A percentile compares a stretch with the other conserved stretches of the same genome.
phyloP scores from a whole-genome alignment of 2,888 invertebrate species.

The Miltochrista miniata region DNA sequence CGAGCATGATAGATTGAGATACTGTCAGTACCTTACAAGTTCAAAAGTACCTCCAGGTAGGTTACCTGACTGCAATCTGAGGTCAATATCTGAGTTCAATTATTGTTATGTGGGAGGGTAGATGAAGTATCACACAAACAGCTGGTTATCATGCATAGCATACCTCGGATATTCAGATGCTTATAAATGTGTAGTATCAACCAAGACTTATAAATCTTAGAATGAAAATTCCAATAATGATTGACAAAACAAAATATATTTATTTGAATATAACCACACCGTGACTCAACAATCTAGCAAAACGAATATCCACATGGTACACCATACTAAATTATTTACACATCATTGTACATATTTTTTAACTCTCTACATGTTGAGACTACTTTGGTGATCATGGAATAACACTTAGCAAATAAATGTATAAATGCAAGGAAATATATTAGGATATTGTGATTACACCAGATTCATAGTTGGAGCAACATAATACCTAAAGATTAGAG shows the following conservation, averaged over 20 bases:
- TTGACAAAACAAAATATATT: conserved; percentile 72
- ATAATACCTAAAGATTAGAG: conserved; percentile 90
- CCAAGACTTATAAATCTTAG: background rate
- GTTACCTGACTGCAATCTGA: too few relatives aligned
- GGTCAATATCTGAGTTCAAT: too few relatives aligned
- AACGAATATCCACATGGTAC: conserved; percentile 73
- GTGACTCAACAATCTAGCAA: conserved; percentile 75
- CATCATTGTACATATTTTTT: conserved; percentile 63
- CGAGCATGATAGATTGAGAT: too few relatives aligned
- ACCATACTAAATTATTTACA: conserved; percentile 80
- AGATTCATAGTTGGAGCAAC: conserved; percentile 75
- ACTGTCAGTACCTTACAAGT: too few relatives aligned
- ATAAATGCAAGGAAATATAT: conserved; percentile 68
- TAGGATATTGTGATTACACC: conserved; percentile 57
- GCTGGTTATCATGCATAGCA: too few relatives aligned
- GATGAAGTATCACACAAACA: too few relatives aligned
- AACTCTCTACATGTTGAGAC: conserved; percentile 57
- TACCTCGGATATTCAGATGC: background rate
- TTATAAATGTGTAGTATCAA: background rate
- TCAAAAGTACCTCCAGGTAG: too few relatives aligned
- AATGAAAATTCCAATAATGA: conserved; percentile 40
- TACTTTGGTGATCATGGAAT: conserved; percentile 79
- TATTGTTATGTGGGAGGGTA: too few relatives aligned
- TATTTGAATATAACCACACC: conserved; percentile 73
- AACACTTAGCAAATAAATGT: conserved; percentile 78